Evolutionary conservation across 2,797 vertebrate species (phyloP).

Genomic region (Selene dorsalis): DNA sequence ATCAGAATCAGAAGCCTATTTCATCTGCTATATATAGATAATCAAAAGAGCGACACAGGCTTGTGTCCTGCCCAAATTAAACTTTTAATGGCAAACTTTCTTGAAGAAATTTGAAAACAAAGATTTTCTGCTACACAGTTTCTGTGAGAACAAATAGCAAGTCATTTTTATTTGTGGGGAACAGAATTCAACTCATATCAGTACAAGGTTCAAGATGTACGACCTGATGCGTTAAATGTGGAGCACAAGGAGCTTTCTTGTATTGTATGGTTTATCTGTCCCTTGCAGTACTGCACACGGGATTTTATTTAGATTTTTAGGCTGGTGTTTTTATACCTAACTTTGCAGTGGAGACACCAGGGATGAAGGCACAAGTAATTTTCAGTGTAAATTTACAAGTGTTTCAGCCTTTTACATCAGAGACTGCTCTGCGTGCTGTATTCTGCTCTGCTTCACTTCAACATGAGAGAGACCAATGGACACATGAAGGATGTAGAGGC

Average conservation of each 20-base stretch:
- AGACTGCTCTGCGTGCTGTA: conserved; percentile 45
- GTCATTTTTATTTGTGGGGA: background rate
- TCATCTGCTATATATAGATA: background rate
- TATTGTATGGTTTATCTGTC: conserved; percentile 4
- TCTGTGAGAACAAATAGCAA: background rate
- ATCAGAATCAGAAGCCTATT: background rate
- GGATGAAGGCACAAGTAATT: conserved; percentile 17
- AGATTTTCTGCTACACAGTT: background rate
- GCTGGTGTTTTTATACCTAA: conserved; percentile 16
- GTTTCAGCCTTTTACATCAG: conserved; percentile 78
- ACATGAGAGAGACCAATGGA: conserved; percentile 65
- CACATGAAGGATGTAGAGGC: conserved; percentile 64
- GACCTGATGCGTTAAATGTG: background rate
- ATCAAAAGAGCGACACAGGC: conserved; percentile 1
- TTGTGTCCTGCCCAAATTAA: background rate
- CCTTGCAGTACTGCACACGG: background rate
- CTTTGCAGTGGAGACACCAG: conserved; percentile 26
- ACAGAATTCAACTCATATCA: background rate
- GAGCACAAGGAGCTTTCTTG: conserved; percentile 9
- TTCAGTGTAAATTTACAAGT: conserved; percentile 57
- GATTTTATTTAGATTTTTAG: conserved; percentile 22
- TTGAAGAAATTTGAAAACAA: background rate
- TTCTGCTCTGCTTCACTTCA: conserved; percentile 59
- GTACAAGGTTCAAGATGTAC: background rate
- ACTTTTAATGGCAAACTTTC: background rate